Percentiles rank a stretch among this genome's conserved stretches.
phyloP scores from a whole-genome alignment of 2,888 invertebrate genomes.

The Altica lythri region DNA sequence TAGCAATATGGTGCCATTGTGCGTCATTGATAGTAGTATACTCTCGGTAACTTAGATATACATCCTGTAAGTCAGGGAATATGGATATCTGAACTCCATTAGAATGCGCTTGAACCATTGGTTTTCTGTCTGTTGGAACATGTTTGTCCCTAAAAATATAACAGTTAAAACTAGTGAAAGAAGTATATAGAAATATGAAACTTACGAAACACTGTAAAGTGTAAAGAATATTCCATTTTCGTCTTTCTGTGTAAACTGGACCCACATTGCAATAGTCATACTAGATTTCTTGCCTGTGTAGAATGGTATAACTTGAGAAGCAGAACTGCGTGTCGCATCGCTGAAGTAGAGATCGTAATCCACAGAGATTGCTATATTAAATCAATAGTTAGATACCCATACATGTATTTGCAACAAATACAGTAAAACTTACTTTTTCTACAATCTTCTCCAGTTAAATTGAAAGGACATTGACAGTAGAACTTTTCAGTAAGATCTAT shows the following conservation, averaged over 20 bases:
- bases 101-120: constrained; percentile 89
- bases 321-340: constrained; percentile 86
- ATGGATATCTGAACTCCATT: constrained; percentile 91
- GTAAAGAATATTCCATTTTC: constrained; percentile 94
- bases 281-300: constrained; percentile 76
- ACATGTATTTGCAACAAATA: background rate
- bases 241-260: constrained; percentile 89
- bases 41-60: constrained; percentile 87
- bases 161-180: background rate
- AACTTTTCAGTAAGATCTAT: constrained; percentile 88
- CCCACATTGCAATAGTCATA: constrained; percentile 93
- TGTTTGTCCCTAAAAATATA: constrained; percentile 71
- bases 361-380: constrained; percentile 86
- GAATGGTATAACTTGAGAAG: constrained; percentile 92
- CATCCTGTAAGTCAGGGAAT: constrained; percentile 86
- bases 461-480: constrained; percentile 96
- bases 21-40: constrained; percentile 94
- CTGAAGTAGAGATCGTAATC: constrained; percentile 97
- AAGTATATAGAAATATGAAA: constrained; percentile 17
- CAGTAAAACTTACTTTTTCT: constrained; percentile 76
- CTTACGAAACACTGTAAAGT: constrained; percentile 84
- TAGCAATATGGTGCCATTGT: constrained; percentile 94
- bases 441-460: constrained; percentile 94
- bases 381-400: background rate
- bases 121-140: constrained; percentile 74